Evolutionary conservation across 1,140 invertebrate genomes (phyloP).

Genomic region (Zaprionus camerounensis): DNA sequence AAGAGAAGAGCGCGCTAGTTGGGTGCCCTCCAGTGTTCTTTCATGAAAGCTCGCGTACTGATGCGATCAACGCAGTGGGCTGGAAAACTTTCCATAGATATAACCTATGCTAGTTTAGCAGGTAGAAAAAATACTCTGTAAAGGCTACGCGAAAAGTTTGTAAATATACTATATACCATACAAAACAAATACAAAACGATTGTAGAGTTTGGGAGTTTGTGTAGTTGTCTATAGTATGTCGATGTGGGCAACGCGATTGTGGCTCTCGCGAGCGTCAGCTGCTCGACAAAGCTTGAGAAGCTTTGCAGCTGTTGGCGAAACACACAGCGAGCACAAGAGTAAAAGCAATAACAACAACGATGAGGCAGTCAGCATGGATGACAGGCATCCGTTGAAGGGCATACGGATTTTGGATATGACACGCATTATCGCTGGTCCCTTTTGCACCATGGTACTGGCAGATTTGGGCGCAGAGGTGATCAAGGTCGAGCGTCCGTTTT

Average conservation of each 20-base stretch:
- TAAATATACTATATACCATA: not conserved
- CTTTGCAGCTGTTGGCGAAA: conserved; percentile 54
- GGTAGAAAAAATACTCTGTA: not conserved
- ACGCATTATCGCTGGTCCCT: conserved; percentile 92
- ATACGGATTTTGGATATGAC: conserved; percentile 93
- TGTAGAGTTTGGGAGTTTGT: not conserved
- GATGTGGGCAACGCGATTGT: conserved; percentile 13
- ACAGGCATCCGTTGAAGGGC: conserved; percentile 84
- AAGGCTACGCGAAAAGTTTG: conserved; percentile 1
- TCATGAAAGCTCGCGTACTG: conserved; percentile 25
- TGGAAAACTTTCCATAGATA: conserved; percentile 46
- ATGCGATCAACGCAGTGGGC: conserved; percentile 22
- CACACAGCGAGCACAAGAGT: conserved; percentile 18
- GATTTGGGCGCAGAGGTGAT: conserved; percentile 98
- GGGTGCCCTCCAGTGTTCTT: conserved; percentile 5
- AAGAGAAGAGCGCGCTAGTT: conserved; percentile 2
- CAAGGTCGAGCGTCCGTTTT: conserved; percentile 92
- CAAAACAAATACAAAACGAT: conserved; percentile 15
- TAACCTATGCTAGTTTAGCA: not conserved
- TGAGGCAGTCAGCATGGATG: conserved; percentile 21
- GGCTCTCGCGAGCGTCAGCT: not conserved
- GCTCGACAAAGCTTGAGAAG: conserved; percentile 61
- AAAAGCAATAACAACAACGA: conserved; percentile 15
- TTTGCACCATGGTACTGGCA: conserved; percentile 96
- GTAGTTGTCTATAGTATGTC: not conserved